Conservation (phyloP, 2,888 invertebrate species). For the Geophilus truncorum region DNA sequence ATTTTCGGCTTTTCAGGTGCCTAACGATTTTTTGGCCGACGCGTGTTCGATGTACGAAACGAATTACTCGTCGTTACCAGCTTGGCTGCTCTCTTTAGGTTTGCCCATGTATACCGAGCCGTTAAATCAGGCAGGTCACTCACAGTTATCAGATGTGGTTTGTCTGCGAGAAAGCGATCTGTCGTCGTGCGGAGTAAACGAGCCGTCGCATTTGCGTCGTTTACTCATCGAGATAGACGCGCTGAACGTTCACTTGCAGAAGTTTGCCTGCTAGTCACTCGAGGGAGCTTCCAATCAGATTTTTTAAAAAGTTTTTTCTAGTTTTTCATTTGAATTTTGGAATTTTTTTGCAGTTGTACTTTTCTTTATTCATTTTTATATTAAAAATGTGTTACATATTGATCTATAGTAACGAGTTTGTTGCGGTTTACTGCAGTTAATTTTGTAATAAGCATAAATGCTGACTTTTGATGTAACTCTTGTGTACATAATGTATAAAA, state of each 20-base stretch:
- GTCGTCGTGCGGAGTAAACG: conserved; percentile 42
- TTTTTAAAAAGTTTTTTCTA: not conserved
- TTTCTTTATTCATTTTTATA: not conserved
- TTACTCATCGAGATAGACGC: conserved; percentile 46
- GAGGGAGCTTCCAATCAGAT: not conserved
- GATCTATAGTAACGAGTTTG: not conserved
- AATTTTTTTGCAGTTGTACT: not conserved
- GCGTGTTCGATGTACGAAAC: conserved; percentile 45
- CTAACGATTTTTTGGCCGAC: conserved; percentile 46
- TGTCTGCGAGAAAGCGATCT: conserved; percentile 43
- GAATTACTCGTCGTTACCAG: conserved; percentile 45
- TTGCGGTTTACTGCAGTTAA: not conserved
- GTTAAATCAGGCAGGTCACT: conserved; percentile 1
- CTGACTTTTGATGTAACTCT: not conserved
- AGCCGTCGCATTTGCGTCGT: conserved; percentile 44
- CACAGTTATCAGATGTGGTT: conserved; percentile 8
- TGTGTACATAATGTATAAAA: not conserved
- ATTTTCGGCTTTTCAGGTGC: conserved; percentile 44
- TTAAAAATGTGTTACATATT: not conserved
- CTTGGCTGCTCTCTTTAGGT: conserved; percentile 47
- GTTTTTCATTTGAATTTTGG: not conserved
- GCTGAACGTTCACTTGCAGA: conserved; percentile 40
- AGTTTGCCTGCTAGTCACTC: conserved; percentile 32
- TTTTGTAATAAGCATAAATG: not conserved
- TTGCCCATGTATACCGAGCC: conserved; percentile 47